Conservation (phyloP, 2,113 vertebrate species). For the Sylvicapra grimmia region DNA sequence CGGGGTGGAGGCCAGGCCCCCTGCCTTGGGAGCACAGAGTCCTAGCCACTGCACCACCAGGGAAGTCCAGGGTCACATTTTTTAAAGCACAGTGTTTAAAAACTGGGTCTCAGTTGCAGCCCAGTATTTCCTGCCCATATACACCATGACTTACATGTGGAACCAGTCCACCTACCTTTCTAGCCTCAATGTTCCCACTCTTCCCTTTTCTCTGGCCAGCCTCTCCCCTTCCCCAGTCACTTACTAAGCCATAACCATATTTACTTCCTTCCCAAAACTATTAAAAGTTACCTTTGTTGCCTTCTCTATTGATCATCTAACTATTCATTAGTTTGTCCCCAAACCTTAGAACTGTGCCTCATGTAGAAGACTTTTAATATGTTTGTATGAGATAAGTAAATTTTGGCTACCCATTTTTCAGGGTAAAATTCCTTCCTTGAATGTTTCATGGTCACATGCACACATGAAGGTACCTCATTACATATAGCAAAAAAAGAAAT, state of each 20-base stretch:
- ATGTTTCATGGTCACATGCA: background rate
- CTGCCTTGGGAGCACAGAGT: background rate
- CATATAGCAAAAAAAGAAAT: background rate
- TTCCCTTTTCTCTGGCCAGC: background rate
- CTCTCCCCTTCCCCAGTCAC: accelerated
- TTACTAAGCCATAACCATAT: background rate
- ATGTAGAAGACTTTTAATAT: background rate
- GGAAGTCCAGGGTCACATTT: background rate
- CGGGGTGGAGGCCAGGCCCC: background rate
- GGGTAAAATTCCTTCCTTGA: background rate
- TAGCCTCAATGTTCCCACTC: background rate
- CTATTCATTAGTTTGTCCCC: background rate
- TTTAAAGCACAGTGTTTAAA: background rate
- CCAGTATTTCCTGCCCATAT: background rate
- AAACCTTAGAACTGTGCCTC: background rate
- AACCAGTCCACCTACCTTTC: background rate
- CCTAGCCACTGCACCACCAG: background rate
- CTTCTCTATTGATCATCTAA: background rate
- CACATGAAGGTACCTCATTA: background rate
- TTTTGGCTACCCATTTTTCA: background rate
- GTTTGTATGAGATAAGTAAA: background rate
- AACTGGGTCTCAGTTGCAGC: background rate
- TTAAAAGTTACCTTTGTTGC: background rate
- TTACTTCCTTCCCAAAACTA: background rate
- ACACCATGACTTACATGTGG: accelerated